phyloP scores from a whole-genome alignment of 2,797 vertebrate genomes.

The Muscicapa comitata region DNA sequence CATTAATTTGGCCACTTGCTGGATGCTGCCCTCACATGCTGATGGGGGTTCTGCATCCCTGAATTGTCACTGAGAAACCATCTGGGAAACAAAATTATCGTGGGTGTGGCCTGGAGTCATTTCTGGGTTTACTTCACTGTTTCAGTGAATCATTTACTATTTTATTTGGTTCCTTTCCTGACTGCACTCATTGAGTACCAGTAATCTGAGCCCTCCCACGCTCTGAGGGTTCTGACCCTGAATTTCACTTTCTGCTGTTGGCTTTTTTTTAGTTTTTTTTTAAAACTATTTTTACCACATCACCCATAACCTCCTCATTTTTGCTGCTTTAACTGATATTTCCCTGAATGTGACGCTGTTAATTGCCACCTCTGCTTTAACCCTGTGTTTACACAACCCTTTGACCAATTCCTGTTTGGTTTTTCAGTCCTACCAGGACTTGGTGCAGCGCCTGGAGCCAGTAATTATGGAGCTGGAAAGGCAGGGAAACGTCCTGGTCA shows the following conservation, averaged over 20 bases:
- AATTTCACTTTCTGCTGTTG: neutral
- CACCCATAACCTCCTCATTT: neutral
- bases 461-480: conserved; percentile 97
- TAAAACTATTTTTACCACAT: neutral
- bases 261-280: neutral
- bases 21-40: fast-evolving
- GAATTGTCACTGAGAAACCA: neutral
- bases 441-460: conserved; percentile 94
- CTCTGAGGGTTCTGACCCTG: neutral
- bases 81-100: neutral
- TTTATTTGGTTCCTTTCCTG: neutral
- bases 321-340: neutral
- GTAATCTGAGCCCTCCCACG: neutral
- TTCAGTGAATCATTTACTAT: neutral
- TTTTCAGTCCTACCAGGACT: conserved; percentile 92
- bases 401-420: neutral
- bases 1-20: fast-evolving
- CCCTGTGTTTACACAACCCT: neutral
- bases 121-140: neutral
- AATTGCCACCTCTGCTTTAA: neutral
- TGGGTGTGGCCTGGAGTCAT: neutral
- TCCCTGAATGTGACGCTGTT: neutral
- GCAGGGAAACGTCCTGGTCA: conserved; percentile 91
- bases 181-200: neutral
- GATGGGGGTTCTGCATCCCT: neutral